These are phyloP conservation scores for Apodemus sylvaticus DNA, from an alignment of 2,113 vertebrate species.

Conservation along the genomic window DNA sequence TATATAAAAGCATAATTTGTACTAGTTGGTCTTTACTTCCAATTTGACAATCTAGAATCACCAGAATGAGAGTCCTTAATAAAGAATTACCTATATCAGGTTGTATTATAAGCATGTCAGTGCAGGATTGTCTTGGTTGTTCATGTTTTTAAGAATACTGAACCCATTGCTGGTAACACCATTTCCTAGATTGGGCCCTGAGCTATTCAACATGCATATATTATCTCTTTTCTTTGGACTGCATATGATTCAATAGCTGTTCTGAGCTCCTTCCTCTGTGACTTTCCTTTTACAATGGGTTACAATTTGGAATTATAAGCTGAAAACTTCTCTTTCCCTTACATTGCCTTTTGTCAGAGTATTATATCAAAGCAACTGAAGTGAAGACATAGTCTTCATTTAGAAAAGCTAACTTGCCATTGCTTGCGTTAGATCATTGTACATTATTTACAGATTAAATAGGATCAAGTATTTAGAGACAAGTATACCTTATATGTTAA, in stretches of 20 bases:
- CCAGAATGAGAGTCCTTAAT: background rate
- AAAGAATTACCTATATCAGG: background rate
- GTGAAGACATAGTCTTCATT: background rate
- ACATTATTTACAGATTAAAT: background rate
- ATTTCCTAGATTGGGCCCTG: background rate
- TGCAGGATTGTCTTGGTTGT: background rate
- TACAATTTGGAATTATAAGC: background rate
- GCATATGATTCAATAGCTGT: background rate
- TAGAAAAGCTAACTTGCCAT: background rate
- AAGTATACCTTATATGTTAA: background rate
- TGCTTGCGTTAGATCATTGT: background rate
- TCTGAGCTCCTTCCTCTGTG: background rate
- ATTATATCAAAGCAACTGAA: background rate
- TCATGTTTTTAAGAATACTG: background rate
- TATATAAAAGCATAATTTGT: background rate
- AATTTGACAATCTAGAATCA: background rate
- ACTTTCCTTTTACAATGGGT: background rate
- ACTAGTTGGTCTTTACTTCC: background rate
- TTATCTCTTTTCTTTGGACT: background rate
- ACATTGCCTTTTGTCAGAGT: background rate
- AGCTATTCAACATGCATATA: background rate
- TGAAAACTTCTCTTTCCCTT: background rate
- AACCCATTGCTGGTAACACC: background rate
- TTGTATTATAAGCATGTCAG: background rate
- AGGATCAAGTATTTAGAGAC: background rate